Evolutionary conservation across 2,888 invertebrate species (phyloP).

Genomic region (Deroplatys truncata): DNA sequence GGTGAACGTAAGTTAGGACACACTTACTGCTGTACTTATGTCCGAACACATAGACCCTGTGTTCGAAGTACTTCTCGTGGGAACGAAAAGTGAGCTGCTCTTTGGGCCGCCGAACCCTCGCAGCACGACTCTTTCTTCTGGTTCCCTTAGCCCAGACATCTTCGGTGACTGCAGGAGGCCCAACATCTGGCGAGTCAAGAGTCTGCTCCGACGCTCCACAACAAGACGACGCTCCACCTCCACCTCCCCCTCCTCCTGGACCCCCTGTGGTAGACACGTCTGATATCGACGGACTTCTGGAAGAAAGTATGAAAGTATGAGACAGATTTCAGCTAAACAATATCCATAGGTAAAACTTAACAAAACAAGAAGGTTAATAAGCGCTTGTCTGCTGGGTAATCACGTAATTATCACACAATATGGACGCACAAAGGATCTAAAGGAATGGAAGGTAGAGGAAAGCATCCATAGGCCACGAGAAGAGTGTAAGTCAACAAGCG

Average conservation of each 20-base stretch:
- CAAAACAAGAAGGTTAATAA: no score
- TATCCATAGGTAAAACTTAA: neutral
- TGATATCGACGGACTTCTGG: constrained; percentile 19
- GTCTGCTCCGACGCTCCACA: constrained; percentile 7
- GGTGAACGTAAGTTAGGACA: neutral
- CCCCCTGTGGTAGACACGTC: constrained; percentile 7
- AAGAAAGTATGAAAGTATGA: neutral
- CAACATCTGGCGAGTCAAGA: neutral
- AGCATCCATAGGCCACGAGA: no score
- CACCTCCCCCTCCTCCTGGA: neutral
- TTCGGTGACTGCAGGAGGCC: neutral
- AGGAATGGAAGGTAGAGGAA: no score
- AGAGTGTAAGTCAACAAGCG: no score
- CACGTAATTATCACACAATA: no score
- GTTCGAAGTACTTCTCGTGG: constrained; percentile 37
- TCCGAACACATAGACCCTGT: constrained; percentile 37
- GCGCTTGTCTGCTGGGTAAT: no score
- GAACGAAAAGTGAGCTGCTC: constrained; percentile 31
- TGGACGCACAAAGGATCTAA: no score
- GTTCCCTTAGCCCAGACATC: neutral
- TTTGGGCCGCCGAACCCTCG: neutral
- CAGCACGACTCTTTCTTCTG: neutral
- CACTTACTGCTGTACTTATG: constrained; percentile 39
- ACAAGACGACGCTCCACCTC: neutral
- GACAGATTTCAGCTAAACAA: neutral